Conservation (phyloP, 2,888 invertebrate species). For the Plagiodera versicolora region DNA sequence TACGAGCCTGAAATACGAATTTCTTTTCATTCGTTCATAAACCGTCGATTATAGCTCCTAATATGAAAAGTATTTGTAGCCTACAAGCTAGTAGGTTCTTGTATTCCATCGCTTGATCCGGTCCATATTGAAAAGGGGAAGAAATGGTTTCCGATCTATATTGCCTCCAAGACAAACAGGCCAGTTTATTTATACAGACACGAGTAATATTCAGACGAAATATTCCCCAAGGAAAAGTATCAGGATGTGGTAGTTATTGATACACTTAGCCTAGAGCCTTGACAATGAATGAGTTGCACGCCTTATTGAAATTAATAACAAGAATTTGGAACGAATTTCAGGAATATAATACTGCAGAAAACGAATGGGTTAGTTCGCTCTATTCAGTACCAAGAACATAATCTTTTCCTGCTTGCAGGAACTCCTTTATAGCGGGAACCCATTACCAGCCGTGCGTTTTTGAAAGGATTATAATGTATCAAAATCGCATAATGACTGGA, state of each 20-base stretch:
- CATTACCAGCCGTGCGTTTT: neutral
- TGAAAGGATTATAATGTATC: conserved; percentile 18
- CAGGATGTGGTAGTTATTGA: neutral
- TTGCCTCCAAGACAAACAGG: neutral
- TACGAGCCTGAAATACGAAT: too few species aligned
- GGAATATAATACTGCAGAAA: neutral
- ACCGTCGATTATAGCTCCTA: too few species aligned
- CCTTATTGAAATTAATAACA: neutral
- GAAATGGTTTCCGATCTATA: neutral
- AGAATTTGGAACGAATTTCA: neutral
- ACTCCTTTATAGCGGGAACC: neutral
- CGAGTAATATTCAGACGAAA: neutral
- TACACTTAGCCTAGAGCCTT: neutral
- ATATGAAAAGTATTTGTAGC: too few species aligned
- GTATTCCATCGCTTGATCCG: neutral
- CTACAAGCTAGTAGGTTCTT: too few species aligned
- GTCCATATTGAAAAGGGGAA: neutral
- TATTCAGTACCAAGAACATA: neutral
- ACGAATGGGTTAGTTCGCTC: neutral
- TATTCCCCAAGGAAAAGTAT: neutral
- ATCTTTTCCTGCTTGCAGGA: neutral
- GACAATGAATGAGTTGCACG: neutral
- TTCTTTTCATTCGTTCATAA: too few species aligned
- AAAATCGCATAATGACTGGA: conserved; percentile 36
- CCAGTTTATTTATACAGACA: neutral